Evolutionary conservation across 2,888 invertebrate genomes (phyloP).

Genomic region (Allygus modestus): DNA sequence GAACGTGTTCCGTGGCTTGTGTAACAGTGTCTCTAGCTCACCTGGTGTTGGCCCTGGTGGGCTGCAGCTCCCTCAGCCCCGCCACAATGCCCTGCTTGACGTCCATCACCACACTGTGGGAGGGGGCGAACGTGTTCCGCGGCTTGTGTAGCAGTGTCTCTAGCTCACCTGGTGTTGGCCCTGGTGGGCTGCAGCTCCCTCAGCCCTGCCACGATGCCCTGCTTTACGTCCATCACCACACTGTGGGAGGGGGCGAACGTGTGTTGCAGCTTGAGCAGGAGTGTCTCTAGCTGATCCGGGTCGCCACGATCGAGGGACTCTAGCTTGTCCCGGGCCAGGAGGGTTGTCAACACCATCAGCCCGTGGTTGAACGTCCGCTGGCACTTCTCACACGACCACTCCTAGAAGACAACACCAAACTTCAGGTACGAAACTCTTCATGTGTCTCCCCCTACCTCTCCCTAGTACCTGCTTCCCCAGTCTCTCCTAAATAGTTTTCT

Average conservation of each 20-base stretch:
- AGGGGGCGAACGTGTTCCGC: no score
- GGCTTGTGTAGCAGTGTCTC: no score
- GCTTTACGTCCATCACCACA: constrained; percentile 83
- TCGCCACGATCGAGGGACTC: constrained; percentile 73
- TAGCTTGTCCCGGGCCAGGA: constrained; percentile 42
- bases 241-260: constrained; percentile 83
- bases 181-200: constrained; percentile 73
- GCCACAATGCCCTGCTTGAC: no score
- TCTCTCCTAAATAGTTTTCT: no score
- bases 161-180: constrained; percentile 77
- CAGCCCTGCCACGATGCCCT: constrained; percentile 80
- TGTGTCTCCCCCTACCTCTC: no score
- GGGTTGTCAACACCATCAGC: constrained; percentile 16
- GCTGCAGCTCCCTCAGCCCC: neutral
- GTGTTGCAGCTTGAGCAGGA: constrained; percentile 76
- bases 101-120: neutral
- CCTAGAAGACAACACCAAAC: neutral
- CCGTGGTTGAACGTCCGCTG: neutral
- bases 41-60: neutral
- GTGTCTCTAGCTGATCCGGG: constrained; percentile 74
- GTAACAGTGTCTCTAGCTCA: constrained; percentile 21
- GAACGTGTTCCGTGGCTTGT: no score
- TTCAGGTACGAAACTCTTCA: no score
- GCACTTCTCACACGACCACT: constrained; percentile 21
- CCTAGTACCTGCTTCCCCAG: no score